phyloP scores from a whole-genome alignment of 2,113 vertebrate species.

The Anthoscopus minutus region DNA sequence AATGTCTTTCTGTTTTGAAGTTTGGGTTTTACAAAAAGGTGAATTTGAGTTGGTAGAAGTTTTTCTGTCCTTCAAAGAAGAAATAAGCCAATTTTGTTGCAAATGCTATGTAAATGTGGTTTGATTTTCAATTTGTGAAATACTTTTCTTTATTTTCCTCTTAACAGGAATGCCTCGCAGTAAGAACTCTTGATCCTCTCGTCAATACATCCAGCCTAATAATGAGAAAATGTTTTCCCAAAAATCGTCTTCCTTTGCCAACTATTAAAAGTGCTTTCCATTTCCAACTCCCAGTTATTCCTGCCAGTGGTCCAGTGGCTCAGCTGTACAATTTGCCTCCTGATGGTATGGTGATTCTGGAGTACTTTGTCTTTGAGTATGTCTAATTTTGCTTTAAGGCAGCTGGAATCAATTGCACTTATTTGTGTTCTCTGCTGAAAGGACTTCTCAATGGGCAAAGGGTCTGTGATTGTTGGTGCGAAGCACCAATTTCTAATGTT shows the following conservation, averaged over 20 bases:
- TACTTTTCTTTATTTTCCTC: neutral
- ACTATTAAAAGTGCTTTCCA: slow-evolving; percentile 92
- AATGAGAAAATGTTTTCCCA: slow-evolving; percentile 99
- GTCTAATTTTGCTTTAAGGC: neutral
- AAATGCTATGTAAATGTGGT: neutral
- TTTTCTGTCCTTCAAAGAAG: neutral
- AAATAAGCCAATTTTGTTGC: neutral
- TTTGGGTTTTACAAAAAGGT: neutral
- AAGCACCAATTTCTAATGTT: neutral
- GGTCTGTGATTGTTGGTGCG: neutral
- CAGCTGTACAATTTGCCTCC: slow-evolving; percentile 87
- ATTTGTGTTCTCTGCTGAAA: neutral
- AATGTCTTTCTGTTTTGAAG: neutral
- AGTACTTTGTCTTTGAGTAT: neutral
- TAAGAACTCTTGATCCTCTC: slow-evolving; percentile 91
- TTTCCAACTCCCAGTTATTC: slow-evolving; percentile 84
- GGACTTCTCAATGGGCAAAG: neutral
- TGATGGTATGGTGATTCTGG: slow-evolving; percentile 76
- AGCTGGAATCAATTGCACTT: neutral
- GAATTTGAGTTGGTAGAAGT: neutral
- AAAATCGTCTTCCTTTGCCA: slow-evolving; percentile 94
- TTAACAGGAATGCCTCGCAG: slow-evolving; percentile 90
- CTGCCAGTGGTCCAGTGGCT: slow-evolving; percentile 84
- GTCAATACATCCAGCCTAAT: slow-evolving; percentile 94
- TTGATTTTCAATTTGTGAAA: neutral